phyloP scores from a whole-genome alignment of 2,113 vertebrate genomes.

The Oryzias celebensis region DNA sequence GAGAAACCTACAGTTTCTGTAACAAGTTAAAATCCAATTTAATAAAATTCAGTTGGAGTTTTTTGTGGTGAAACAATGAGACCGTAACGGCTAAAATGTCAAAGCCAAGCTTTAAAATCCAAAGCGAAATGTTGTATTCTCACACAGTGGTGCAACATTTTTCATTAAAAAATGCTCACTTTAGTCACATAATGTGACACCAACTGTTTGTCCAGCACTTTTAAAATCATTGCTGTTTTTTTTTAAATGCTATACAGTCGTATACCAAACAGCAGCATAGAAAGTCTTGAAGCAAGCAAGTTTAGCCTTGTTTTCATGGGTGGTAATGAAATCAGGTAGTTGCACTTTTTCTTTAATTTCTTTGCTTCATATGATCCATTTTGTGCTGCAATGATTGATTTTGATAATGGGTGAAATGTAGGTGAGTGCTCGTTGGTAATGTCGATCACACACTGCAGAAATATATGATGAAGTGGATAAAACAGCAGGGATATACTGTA shows the following conservation, averaged over 20 bases:
- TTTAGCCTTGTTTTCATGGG: background rate
- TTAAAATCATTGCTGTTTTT: conserved; percentile 26
- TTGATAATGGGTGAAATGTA: background rate
- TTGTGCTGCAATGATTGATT: conserved; percentile 24
- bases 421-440: background rate
- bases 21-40: no score
- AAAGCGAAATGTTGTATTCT: no score
- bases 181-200: no score
- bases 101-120: no score
- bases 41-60: no score
- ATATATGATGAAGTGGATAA: background rate
- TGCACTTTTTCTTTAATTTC: conserved; percentile 21
- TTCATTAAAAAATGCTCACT: no score
- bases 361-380: background rate
- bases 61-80: no score
- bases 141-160: no score
- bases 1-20: no score
- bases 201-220: conserved; percentile 4
- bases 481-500: background rate
- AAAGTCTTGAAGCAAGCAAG: conserved; percentile 2
- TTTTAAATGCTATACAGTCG: background rate
- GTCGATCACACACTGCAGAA: background rate
- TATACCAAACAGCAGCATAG: background rate
- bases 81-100: no score
- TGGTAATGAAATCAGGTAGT: background rate